Base-by-base conservation (phyloP, 2,888 invertebrate genomes). In the Neuroscelio doddi region DNA sequence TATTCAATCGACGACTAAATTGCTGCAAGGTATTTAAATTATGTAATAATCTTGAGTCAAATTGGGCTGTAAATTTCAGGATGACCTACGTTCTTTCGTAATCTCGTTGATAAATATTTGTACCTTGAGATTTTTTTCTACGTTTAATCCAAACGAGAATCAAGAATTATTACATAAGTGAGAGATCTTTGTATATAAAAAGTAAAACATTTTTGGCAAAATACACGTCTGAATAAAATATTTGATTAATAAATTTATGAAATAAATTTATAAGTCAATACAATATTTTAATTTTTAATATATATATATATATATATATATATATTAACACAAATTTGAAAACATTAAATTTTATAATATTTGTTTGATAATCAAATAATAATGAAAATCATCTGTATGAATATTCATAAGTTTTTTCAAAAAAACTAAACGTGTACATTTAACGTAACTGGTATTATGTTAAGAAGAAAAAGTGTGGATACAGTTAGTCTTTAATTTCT, bases 61-160 rank as follows among this genome's bases (percentile, higher is more conserved):
- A 73, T 74, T 71, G 72, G 65, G 52, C 67, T 69, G 70, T 74
- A 74, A 73, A 77, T 75, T 75, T 73, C 67, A 51, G 61, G 70
- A 69, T 63, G 71, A 71, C 63, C 69, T 63, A 36, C 58, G 66
- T 68, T 57, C 73, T 77, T 77, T 78, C 73, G 67, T 53, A 72
- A 64, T 50, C 59, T 49, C 59, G 73, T 73, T 71, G 74, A 76
- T 71, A 70, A 47, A 32, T 50, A 61, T 44, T 26, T 38, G 38
- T 45, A 30, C 58, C 49, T 58, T 44, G 32, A 44, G 49, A 49
- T 66, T 68, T 56, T 68, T 59, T 41, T 10, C 17, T 56, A 24
- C 51, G 38, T 46, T 47, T 45, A 34, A 55, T 55, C 49, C 49
- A 55, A 55, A 62, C 46, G 45, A 62, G 44, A 38, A 49, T 44